A percentile compares a stretch with the other conserved stretches of the same genome.
phyloP scores from a whole-genome alignment of 2,888 invertebrate genomes.

The Cybosia mesomella region DNA sequence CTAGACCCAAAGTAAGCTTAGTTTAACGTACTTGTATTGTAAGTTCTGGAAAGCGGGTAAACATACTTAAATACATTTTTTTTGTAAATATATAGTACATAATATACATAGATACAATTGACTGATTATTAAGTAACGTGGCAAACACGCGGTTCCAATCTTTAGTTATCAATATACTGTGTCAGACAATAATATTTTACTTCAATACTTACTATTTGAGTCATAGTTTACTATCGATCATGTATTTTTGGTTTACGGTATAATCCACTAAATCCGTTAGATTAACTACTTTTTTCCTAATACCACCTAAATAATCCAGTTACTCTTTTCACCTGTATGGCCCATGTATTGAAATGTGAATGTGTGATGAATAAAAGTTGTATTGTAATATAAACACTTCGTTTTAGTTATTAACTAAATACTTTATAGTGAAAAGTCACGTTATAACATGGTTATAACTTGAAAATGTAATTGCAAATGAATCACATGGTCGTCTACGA shows the following conservation, averaged over 20 bases:
- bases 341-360: not conserved
- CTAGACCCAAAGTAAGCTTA: no score
- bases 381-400: not conserved
- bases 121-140: no score
- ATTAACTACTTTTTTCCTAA: conserved; percentile 7
- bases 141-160: conserved; percentile 4
- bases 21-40: no score
- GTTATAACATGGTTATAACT: no score
- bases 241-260: not conserved
- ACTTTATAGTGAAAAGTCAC: not conserved
- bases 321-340: not conserved
- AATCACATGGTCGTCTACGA: not conserved
- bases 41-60: no score
- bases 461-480: no score
- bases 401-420: not conserved
- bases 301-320: conserved; percentile 7
- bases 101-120: no score
- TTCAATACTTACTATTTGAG: not conserved
- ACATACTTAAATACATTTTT: no score
- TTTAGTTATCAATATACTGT: not conserved
- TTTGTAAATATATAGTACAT: no score
- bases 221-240: not conserved
- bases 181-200: not conserved
- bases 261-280: conserved; percentile 6
- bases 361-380: not conserved